Evolutionary conservation across 2,888 invertebrate species (phyloP), one percentile per base, ranked within the genome.

Genomic region (Hemaris fuciformis): DNA sequence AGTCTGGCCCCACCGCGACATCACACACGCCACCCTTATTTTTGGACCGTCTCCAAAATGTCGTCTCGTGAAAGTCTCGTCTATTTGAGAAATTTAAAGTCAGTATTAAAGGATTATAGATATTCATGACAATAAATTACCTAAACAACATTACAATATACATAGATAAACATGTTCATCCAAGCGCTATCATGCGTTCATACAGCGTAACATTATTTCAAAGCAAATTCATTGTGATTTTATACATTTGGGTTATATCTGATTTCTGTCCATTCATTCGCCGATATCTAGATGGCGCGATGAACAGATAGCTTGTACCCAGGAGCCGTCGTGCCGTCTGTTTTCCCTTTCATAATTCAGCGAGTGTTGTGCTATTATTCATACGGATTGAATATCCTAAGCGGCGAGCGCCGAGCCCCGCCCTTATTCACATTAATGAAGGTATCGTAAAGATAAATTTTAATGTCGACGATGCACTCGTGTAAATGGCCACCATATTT

Each of bases 371-470:
- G 67, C 69, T 76, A 76, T 84, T 79, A 81, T 80, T 84, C 78
- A 80, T 65, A 59, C 68, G 73, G 78, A 81, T 78, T 77, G 79
- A 79, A 83, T 80, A 79, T 82, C 80, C 78, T 78, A 77, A 77
- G 22, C 48, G 43, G 59, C 31, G 15, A 31, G 59, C 20, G 20
- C 22, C 27, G 56, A 31, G n/a, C n/a, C 34, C 62, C 48, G 61
- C 53, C 43, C 66, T 68, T 71, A 69, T 68, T 62, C 68, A 69
- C 65, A 62, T 69, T 64, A 69, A 74, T 76, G 76, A 72, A 76
- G 75, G 70, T 69, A 72, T 73, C 67, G 66, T 69, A 69, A 68
- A 69, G 66, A 69, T 71, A 70, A 57, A 70, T 74, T 76, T 70
- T 68, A 68, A 71, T 62, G 70, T 69, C 64, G 61, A 61, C 22